Base-by-base conservation (phyloP, 2,888 invertebrate species). In the Petrolisthes manimaculis region DNA sequence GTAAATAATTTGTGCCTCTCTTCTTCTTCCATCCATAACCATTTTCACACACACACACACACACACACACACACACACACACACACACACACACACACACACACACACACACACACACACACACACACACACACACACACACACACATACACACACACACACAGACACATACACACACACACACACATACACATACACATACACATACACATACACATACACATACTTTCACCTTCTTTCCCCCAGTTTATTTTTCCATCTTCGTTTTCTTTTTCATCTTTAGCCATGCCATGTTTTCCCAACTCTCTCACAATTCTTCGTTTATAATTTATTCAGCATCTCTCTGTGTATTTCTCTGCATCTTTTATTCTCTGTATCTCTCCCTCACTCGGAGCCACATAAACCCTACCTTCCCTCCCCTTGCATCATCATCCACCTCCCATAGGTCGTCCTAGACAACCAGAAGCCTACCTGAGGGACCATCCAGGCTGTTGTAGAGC, bases 11-110 rank as follows among this genome's bases (percentile, higher is more conserved):
- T 61, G 9, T 18, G 12, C 0, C 71, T n/a, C 21, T n/a, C 12
- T 71, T 71, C 71, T n/a, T 71, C 71, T 71, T n/a, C 71, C 21
- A 14, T 71, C 71, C 71, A 71, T 71, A 14, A n/a, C 71, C 6
- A n/a, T 71, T n/a, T n/a, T n/a, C 71, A n/a, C 4, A 1, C 71
- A 6, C 61, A 61, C 12, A 18, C 61, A 61, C 61, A 61, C 12
- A 18, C 61, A 61, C 71, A 12, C n/a, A n/a, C n/a, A n/a, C n/a
- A n/a, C 71, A n/a, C 4, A 1, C 71, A 6, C 61, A 61, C 12
- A 18, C 61, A 61, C 61, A 61, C 12, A 18, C 61, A 61, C 71
- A 12, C 71, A n/a, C 4, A 1, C 71, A 6, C 61, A 61, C 12
- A 18, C 61, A 61, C 61, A 61, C 12, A 18, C 61, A 61, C 71